Base-by-base conservation (phyloP, 1,140 invertebrate genomes). In the Diabrotica virgifera region DNA sequence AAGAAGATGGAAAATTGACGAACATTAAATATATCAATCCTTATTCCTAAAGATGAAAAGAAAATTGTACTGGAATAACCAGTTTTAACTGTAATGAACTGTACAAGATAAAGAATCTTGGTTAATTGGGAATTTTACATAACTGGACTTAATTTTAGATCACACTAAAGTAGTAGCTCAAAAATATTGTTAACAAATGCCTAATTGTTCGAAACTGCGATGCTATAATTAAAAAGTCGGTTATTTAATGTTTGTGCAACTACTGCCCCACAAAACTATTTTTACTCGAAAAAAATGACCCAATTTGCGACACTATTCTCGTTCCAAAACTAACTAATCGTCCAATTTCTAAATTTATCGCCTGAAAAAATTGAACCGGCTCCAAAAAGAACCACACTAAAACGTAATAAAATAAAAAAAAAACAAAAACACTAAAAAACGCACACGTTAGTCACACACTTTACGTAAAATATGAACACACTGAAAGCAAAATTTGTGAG, bases 211-310 rank as follows among this genome's bases (percentile, higher is more conserved):
- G 4, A 24, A 24, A 24, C 24, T 4, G 24, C 24, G 24, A 24
- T 24, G 4, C 24, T 24, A 24, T 24, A 24, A 24, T 46, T 46
- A n/a, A n/a, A 6, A 46, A 46, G 8, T 3, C n/a, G n/a, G 40
- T 46, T 46, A 46, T n/a, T 46, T n/a, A 46, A 46, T 46, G 40
- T 46, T 46, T 46, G 40, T 46, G 8, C n/a, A 46, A 46, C n/a
- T 10, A 10, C 40, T 46, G 40, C n/a, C 40, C 40, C 40, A 8
- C 40, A 46, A 24, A 46, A 46, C 40, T 46, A 46, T 46, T 46
- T 46, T 46, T 46, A 46, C 8, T 10, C n/a, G 40, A n/a, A 46
- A 46, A 46, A 46, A 46, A 46, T 46, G 40, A 46, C 40, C 40
- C 40, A 46, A 46, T 46, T 6, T 46, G 40, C 40, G 40, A 46